Evolutionary conservation across 2,113 vertebrate species (phyloP), one percentile per base, ranked within the genome.

Genomic region (Tachysurus vachellii): DNA sequence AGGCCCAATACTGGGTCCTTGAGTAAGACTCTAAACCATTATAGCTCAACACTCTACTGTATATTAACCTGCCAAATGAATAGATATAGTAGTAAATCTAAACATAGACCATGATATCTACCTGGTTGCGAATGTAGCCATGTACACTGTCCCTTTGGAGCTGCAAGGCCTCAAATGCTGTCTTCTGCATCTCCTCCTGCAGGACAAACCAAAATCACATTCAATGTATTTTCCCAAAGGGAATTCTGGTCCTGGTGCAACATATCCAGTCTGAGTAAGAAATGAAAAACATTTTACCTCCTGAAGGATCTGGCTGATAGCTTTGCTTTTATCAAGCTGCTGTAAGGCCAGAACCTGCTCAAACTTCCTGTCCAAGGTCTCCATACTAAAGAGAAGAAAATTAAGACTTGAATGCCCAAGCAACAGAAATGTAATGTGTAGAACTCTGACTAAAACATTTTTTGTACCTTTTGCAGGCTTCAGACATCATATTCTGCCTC

Each of bases 161-260:
- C 91, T 99, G 98, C 70, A 99, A 94, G 7, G 97, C 97, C 94
- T 99, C 96, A n/a, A 99, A 99, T 0, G 98, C 98, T 2, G 95
- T 96, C 91, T 97, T 99, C 95, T 99, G 98, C 95, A 99, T 97
- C 88, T 97, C 95, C 42, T 96, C 97, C 98, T 99, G 92, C n/a
- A 90, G 84, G 1, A 75, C 14, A 80, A 73, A 59, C 80, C 26
- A 88, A 28, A 68, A n/a, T 82, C 28, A 77, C 1, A 75, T 75
- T 81, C 26, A 50, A 28, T 6, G 0, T 19, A 1, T 53, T 61
- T 76, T 42, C 42, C 57, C 21, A 44, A 21, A 76, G 5, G 4
- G 31, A 71, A 1, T 28, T 61, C 26, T 61, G 42, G 76, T 61
- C 66, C 56, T 54, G 42, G 19, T 59, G 16, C 76, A 83, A 36